Conservation (phyloP, 2,888 invertebrate genomes). For the Frankliniella fusca region DNA sequence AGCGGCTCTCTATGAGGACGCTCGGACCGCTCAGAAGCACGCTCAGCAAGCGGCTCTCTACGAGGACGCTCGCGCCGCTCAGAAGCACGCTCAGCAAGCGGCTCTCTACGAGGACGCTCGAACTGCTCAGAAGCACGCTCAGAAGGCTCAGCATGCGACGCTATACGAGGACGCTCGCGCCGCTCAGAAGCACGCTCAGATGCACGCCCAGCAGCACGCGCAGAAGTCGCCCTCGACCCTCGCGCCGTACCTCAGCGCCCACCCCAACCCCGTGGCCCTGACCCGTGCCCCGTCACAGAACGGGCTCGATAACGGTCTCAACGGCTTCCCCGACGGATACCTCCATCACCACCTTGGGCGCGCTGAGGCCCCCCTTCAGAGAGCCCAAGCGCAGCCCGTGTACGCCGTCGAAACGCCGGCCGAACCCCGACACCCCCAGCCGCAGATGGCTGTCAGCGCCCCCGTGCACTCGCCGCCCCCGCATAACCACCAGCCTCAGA, state of each 20-base stretch:
- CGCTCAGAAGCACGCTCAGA: not conserved
- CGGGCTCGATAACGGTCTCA: not conserved
- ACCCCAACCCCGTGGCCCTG: slow-evolving; percentile 6
- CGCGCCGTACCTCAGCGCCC: slow-evolving; percentile 15
- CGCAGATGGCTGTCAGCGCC: not conserved
- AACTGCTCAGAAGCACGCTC: not conserved
- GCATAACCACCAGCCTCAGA: not conserved
- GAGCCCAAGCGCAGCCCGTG: slow-evolving; percentile 4
- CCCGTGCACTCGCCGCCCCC: not conserved
- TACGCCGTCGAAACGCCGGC: not conserved
- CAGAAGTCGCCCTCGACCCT: not conserved
- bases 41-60: not conserved
- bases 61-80: no score
- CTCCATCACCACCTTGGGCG: no score
- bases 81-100: no score
- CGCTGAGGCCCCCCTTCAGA: slow-evolving; percentile 8
- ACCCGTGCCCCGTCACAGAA: not conserved
- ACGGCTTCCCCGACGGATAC: not conserved
- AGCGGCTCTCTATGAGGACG: not conserved
- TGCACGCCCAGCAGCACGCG: not conserved
- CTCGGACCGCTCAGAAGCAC: not conserved
- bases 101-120: not conserved
- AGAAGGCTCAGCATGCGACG: no score
- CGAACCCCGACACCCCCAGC: not conserved
- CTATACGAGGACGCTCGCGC: not conserved